Evolutionary conservation across 1,140 invertebrate genomes (phyloP).

Genomic region (Bicyclus anynana): DNA sequence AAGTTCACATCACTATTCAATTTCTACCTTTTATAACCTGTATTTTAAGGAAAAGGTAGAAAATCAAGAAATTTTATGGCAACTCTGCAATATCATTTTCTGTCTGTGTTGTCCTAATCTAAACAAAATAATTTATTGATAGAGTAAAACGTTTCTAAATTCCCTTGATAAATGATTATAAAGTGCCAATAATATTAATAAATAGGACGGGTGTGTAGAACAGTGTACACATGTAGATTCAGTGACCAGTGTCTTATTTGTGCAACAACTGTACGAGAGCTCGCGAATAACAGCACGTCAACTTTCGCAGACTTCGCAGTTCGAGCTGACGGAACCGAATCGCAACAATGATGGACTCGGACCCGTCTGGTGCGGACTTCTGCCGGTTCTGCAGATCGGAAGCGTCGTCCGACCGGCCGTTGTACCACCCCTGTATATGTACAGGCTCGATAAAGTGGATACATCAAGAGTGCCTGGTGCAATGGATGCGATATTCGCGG

Average conservation of each 20-base stretch:
- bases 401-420: constrained; percentile 85
- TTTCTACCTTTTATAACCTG: too few species aligned
- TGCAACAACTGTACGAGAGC: constrained; percentile 7
- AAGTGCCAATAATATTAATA: background rate
- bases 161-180: background rate
- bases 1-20: too few species aligned
- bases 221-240: background rate
- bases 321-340: constrained; percentile 61
- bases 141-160: constrained; percentile 16
- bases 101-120: constrained; percentile 12
- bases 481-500: constrained; percentile 83
- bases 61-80: background rate
- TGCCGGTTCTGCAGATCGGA: constrained; percentile 98
- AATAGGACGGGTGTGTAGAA: background rate
- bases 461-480: constrained; percentile 94
- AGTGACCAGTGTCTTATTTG: constrained; percentile 2
- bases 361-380: constrained; percentile 84
- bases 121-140: constrained; percentile 15
- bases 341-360: constrained; percentile 68
- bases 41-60: too few species aligned
- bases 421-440: constrained; percentile 99
- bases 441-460: constrained; percentile 99
- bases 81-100: constrained; percentile 14
- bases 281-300: constrained; percentile 20
- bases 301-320: constrained; percentile 56